These are phyloP conservation scores for Morinoia aosen DNA, from an alignment of 2,888 invertebrate genomes.

Conservation along the genomic window DNA sequence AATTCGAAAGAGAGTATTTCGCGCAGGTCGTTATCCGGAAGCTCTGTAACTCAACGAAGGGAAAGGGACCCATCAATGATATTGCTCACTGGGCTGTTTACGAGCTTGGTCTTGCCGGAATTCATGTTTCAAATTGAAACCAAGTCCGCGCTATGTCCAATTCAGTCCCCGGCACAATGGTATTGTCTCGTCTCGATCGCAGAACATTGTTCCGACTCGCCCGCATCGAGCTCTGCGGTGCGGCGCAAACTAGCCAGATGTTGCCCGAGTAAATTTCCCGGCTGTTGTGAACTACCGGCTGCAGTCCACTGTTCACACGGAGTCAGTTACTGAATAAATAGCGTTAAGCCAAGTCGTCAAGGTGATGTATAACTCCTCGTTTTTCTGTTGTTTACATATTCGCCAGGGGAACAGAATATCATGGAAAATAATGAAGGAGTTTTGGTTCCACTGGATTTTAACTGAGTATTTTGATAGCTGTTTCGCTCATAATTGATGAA, in stretches of 20 bases:
- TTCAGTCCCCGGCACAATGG: background rate
- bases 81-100: constrained; percentile 32
- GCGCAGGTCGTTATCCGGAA: background rate
- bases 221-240: background rate
- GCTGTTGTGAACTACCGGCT: background rate
- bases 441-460: too few relatives aligned
- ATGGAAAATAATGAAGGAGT: too few relatives aligned
- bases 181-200: constrained; percentile 6
- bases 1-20: background rate
- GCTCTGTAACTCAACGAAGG: background rate
- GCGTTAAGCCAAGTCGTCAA: too few relatives aligned
- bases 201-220: background rate
- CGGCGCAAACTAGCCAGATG: background rate
- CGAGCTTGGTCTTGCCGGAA: constrained; percentile 5
- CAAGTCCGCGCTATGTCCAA: background rate
- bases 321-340: background rate
- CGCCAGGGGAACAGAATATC: too few relatives aligned
- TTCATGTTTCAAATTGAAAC: constrained; percentile 30
- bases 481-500: too few relatives aligned
- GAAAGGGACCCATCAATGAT: background rate
- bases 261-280: background rate
- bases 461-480: too few relatives aligned
- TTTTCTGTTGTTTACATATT: too few relatives aligned
- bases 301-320: background rate
- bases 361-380: too few relatives aligned